Conservation (phyloP, 2,888 invertebrate species). For the Melipona beecheii region DNA sequence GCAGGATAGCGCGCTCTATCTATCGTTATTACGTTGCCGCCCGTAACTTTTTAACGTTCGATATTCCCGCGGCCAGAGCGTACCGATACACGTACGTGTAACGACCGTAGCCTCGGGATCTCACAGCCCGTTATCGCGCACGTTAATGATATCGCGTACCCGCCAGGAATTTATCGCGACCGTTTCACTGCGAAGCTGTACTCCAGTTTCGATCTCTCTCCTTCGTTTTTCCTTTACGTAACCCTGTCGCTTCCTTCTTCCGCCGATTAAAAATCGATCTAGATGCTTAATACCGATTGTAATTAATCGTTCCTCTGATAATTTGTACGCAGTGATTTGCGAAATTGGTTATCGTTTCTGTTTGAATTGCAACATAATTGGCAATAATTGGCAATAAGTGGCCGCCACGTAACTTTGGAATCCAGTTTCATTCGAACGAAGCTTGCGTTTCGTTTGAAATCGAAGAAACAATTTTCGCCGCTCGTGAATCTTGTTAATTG, state of each 20-base stretch:
- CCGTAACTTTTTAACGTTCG: slow-evolving; percentile 39
- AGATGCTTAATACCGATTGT: too few relatives aligned
- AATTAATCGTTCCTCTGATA: too few relatives aligned
- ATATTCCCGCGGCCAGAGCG: slow-evolving; percentile 18
- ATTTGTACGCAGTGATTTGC: too few relatives aligned
- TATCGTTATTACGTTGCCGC: slow-evolving; percentile 37
- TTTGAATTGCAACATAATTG: too few relatives aligned
- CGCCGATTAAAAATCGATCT: background rate
- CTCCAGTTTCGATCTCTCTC: background rate
- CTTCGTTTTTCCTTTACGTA: background rate
- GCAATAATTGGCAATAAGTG: too few relatives aligned
- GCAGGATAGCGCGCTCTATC: slow-evolving; percentile 27
- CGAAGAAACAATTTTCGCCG: too few relatives aligned
- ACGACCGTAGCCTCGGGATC: slow-evolving; percentile 30
- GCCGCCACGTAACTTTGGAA: too few relatives aligned
- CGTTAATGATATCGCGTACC: slow-evolving; percentile 47
- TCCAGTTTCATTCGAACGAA: too few relatives aligned
- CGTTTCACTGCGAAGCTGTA: background rate
- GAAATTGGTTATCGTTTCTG: too few relatives aligned
- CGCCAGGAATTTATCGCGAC: slow-evolving; percentile 34
- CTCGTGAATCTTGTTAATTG: too few relatives aligned
- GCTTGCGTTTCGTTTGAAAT: too few relatives aligned
- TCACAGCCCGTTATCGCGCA: slow-evolving; percentile 21
- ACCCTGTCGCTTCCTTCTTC: background rate
- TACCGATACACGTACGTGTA: slow-evolving; percentile 6